Base-by-base conservation (phyloP, 1,140 invertebrate genomes). In the Leptonema lineaticorne region DNA sequence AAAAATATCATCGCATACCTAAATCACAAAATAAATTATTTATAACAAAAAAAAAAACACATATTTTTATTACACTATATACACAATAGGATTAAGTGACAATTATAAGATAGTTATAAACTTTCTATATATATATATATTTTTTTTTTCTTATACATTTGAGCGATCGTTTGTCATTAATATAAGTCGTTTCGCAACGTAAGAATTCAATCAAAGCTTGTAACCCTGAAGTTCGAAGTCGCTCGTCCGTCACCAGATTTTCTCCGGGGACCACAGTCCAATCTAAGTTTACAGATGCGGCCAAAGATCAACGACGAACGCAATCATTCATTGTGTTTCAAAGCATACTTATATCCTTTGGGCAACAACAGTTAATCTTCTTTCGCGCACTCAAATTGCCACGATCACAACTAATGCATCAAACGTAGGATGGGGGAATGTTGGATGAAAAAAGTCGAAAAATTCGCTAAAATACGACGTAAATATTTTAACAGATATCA, bases 271-370 rank as follows among this genome's bases (percentile, higher is more conserved):
- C 3, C 20, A 29, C n/a, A 27, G 30, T 70, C 68, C 68, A 72
- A 72, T 72, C 71, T 69, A 72, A 72, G 71, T 72, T 72, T 72
- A 70, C 71, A 72, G 68, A 72, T 72, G 71, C 67, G 71, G 65
- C 71, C 68, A 66, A 57, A 72, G 68, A 62, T 68, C 68, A 53
- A 27, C 24, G n/a, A 30, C 53, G 45, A 29, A 67, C 46, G 63
- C 62, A 29, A 72, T 72, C 71, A 60, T 29, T 72, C 71, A 72
- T 64, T 72, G 68, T 69, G 59, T 48, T 64, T 37, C 20, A 20
- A 29, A 67, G 33, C 65, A 67, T 67, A 59, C 56, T 18, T 14
- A 50, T 29, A 46, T 41, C 48, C 45, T 50, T 24, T 50, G 48
- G 63, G 41, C 65, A 8, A 48, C 5, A 28, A 60, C 57, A 29